A percentile compares a stretch with the other conserved stretches of the same genome.
These are phyloP conservation scores for Drosophila limbata DNA, from an alignment of 2,888 invertebrate species.

Conservation along the genomic window DNA sequence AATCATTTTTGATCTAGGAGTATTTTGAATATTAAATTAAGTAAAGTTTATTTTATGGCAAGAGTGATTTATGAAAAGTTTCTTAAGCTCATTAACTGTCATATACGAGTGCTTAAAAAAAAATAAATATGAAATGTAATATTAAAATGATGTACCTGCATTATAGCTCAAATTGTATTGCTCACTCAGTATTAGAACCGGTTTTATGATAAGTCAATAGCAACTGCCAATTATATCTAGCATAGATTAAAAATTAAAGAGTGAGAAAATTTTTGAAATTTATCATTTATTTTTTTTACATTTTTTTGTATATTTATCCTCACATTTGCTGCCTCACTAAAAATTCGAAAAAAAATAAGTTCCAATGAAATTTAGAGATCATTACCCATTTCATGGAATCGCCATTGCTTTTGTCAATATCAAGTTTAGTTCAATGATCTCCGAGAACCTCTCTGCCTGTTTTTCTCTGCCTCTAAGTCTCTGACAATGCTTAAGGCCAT, in stretches of 20 bases:
- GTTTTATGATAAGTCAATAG: too few relatives aligned
- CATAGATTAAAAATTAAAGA: too few relatives aligned
- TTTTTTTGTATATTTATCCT: too few relatives aligned
- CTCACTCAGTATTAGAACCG: too few relatives aligned
- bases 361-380: background rate
- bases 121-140: too few relatives aligned
- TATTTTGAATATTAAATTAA: background rate
- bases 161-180: too few relatives aligned
- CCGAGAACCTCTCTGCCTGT: slow-evolving; percentile 13
- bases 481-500: slow-evolving; percentile 23
- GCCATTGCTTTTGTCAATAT: background rate
- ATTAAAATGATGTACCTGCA: too few relatives aligned
- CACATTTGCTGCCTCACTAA: too few relatives aligned
- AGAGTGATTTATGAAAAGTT: background rate
- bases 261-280: too few relatives aligned
- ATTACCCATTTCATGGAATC: background rate
- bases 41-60: background rate
- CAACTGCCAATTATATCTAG: too few relatives aligned
- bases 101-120: too few relatives aligned
- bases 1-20: background rate
- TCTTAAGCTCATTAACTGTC: background rate
- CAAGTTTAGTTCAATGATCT: slow-evolving; percentile 49
- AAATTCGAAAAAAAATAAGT: background rate
- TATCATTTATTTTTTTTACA: too few relatives aligned
- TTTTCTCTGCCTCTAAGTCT: slow-evolving; percentile 13